phyloP scores from a whole-genome alignment of 2,113 vertebrate species.

The Nothoprocta pentlandii region DNA sequence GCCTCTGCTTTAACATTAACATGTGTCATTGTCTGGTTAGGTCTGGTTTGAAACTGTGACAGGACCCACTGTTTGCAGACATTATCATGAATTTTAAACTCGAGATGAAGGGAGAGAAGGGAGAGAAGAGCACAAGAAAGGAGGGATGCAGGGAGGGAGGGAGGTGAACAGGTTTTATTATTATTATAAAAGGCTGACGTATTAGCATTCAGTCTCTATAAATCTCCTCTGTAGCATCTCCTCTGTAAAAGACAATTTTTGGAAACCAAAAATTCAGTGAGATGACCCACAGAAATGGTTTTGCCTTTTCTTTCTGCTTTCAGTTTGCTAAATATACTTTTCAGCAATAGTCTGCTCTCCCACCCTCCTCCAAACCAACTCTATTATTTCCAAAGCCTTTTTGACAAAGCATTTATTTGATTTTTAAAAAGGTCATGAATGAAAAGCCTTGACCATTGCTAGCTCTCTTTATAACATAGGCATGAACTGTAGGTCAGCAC shows the following conservation, averaged over 20 bases:
- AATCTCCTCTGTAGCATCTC: neutral
- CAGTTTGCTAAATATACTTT: neutral
- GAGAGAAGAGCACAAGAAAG: neutral
- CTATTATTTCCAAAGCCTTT: neutral
- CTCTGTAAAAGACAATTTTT: neutral
- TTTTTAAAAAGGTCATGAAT: neutral
- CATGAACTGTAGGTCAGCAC: neutral
- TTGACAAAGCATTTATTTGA: neutral
- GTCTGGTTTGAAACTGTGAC: neutral
- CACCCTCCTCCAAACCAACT: neutral
- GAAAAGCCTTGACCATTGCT: neutral
- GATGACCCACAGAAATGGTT: neutral
- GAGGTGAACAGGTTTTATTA: neutral
- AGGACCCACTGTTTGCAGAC: neutral
- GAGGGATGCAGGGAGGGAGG: rapidly evolving
- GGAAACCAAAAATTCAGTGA: neutral
- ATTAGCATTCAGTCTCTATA: neutral
- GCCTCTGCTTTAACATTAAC: neutral
- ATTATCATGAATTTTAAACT: neutral
- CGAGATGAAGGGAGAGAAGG: neutral
- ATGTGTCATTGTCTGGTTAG: neutral
- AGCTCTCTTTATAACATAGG: neutral
- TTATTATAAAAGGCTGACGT: neutral
- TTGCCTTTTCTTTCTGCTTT: neutral
- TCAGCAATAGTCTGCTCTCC: neutral